Base-by-base conservation (phyloP, 2,797 vertebrate species). In the Halcyon smyrnensis region DNA sequence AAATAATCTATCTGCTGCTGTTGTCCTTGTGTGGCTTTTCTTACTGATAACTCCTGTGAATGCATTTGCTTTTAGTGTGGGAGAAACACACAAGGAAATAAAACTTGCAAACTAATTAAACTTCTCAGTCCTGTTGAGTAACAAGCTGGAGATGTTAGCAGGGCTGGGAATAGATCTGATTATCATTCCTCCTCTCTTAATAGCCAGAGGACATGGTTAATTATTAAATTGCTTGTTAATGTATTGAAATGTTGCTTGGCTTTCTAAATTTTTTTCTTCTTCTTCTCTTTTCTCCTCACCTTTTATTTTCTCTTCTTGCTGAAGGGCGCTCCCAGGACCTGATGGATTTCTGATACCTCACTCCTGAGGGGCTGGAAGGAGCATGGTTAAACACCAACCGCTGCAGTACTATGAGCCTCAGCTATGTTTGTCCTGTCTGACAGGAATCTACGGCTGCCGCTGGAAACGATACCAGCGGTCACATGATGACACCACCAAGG, bases 401-500 rank as follows among this genome's bases (percentile, higher is more conserved):
- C 98, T 99, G 90, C 99, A 99, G 98, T 99, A 99, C 98, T 99
- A 99, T 25, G 99, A 99, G 98, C 99, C 99, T 25, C 99, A 99
- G 98, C 97, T 99, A 96, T 99, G 99, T 96, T 97, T 99, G 97
- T 99, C 99, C 96, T 99, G 99, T 87, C 98, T 99, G 98, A 99
- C 99, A 0, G 99, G 99, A 95, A 99, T 99, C 98, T 99, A 99
- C 78, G 99, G 99, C 96, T 99, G 99, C 98, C 99, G 99, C 95
- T 99, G 99, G 99, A 99, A 99, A 98, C 99, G 99, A 95, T 99
- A 99, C 98, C 99, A 99, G 98, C 99, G 99, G 92, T 99, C 99
- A 94, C 99, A 99, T 89, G 99, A 99, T 87, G 98, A 99, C 97
- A 99, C 98, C 96, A 99, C 99, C 30, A 99, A 98, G 99, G 99